Evolutionary conservation across 2,797 vertebrate species (phyloP), one percentile per base, ranked within the genome.

Genomic region (Arrhamphus sclerolepis): DNA sequence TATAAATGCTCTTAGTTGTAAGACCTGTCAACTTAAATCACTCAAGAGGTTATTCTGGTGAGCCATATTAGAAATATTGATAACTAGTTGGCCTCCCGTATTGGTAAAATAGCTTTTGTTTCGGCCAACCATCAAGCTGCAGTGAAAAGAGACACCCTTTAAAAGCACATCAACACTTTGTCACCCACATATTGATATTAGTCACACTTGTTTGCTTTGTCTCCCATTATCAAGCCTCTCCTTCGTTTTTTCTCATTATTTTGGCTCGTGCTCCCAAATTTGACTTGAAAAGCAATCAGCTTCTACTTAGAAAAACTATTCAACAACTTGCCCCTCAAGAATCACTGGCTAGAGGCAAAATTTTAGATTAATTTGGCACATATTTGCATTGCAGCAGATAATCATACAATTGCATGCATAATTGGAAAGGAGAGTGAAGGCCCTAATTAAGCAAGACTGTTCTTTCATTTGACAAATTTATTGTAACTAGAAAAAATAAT

Each of bases 391-490:
- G 53, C 60, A 29, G 24, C 70, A 44, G 46, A 70, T 74, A 77
- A 81, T 77, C 70, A 61, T 29, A 53, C 42, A 39, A 57, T 46
- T 46, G 14, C 62, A 51, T 49, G 64, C 46, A 31, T 75, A 79
- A 84, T 76, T 70, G 55, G 54, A 74, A 65, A 46, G 46, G 41
- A 56, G 50, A 53, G 26, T 22, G 50, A 71, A 65, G 50, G 62
- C 64, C 51, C 11, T 75, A 75, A 80, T 87, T 73, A 80, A 73
- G 72, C 46, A 49, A 70, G 44, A 49, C 22, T 41, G 8, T 68
- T 82, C 59, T 70, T 43, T 77, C 55, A 73, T 73, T 73, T 66
- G 48, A 43, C 26, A 72, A 19, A 72, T 70, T 68, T 62, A 53
- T 70, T 62, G 49, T 69, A 77, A 77, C 77, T 76, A 55, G 54